Evolutionary conservation across 2,888 invertebrate species (phyloP).

Genomic region (Xylota sylvarum): DNA sequence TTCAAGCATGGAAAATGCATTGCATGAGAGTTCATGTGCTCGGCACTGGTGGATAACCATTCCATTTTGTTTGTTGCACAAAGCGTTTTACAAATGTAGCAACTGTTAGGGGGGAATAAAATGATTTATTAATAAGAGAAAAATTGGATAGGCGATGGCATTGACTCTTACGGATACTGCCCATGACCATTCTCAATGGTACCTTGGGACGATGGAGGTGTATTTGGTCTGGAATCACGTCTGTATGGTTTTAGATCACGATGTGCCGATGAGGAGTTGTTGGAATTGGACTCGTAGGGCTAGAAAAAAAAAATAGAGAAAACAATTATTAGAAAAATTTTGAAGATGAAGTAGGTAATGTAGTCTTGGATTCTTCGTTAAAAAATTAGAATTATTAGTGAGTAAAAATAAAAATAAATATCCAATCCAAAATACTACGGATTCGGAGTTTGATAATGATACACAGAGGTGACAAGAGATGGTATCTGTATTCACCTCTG

Average conservation of each 20-base stretch:
- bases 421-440: too few species aligned
- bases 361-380: too few species aligned
- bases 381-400: too few species aligned
- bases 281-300: constrained; percentile 87
- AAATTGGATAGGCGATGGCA: neutral
- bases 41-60: constrained; percentile 94
- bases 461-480: too few species aligned
- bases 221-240: constrained; percentile 85
- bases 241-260: constrained; percentile 85
- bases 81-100: constrained; percentile 92
- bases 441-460: too few species aligned
- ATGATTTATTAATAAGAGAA: neutral
- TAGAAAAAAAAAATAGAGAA: constrained; percentile 84
- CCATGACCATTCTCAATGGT: constrained; percentile 84
- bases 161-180: constrained; percentile 84
- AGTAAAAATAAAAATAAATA: too few species aligned
- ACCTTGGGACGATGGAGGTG: constrained; percentile 83
- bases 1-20: constrained; percentile 97
- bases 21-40: constrained; percentile 96
- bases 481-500: too few species aligned
- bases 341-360: neutral
- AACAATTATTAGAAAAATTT: neutral
- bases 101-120: constrained; percentile 84
- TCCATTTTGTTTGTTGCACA: constrained; percentile 93
- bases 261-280: constrained; percentile 82